Conservation (phyloP, 2,797 vertebrate genomes). For the Pseudotriccus pelzelni region DNA sequence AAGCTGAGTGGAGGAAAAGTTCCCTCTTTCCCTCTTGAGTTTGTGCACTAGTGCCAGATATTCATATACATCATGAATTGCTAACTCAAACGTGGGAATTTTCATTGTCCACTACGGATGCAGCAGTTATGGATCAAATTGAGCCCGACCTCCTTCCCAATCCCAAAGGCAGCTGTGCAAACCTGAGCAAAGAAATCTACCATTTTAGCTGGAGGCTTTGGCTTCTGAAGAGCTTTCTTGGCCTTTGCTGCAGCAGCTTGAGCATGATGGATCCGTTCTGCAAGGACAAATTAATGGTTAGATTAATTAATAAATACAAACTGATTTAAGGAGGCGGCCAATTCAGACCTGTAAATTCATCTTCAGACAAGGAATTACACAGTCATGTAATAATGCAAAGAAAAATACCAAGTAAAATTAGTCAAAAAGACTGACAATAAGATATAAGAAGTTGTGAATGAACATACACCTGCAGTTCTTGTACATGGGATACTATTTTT, state of each 20-base stretch:
- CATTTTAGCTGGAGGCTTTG: conserved; percentile 90
- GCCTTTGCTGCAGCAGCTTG: conserved; percentile 98
- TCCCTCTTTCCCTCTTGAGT: neutral
- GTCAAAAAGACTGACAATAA: neutral
- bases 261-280: conserved; percentile 97
- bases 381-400: neutral
- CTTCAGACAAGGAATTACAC: neutral
- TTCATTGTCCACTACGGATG: neutral
- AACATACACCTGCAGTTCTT: neutral
- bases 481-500: neutral
- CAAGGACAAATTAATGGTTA: neutral
- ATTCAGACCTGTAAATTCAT: neutral
- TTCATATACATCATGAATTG: neutral
- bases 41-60: neutral
- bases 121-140: neutral
- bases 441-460: neutral
- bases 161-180: neutral
- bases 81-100: neutral
- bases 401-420: neutral
- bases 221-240: conserved; percentile 95
- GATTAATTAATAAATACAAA: neutral
- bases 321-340: neutral
- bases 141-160: neutral
- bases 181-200: conserved; percentile 75
- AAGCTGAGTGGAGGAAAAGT: neutral